A percentile compares a stretch with the other conserved stretches of the same genome.
Conservation (phyloP, 2,888 invertebrate species). For the Campoplex nolae region DNA sequence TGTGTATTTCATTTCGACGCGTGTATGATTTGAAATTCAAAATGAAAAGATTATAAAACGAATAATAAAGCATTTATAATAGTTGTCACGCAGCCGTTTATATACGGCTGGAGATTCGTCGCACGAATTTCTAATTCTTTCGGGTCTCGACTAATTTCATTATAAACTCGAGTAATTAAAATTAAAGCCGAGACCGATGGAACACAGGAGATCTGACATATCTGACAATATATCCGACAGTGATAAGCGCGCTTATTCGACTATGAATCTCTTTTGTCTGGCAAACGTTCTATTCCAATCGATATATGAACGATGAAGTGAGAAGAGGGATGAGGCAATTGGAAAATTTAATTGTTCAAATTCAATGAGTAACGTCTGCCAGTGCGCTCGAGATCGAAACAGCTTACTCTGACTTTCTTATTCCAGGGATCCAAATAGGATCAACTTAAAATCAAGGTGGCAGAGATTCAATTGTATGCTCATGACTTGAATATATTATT, state of each 20-base stretch:
- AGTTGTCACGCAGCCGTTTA: not conserved
- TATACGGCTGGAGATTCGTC: conserved; percentile 5
- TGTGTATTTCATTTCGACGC: not conserved
- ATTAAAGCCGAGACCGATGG: conserved; percentile 55
- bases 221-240: not conserved
- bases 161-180: conserved; percentile 70
- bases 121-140: conserved; percentile 33
- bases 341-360: conserved; percentile 66
- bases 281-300: conserved; percentile 65
- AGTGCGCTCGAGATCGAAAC: conserved; percentile 25
- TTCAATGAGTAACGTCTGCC: conserved; percentile 16
- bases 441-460: conserved; percentile 20
- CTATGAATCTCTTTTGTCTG: conserved; percentile 40
- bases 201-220: conserved; percentile 5
- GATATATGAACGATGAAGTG: conserved; percentile 38
- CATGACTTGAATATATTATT: conserved; percentile 38
- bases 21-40: no score
- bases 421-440: conserved; percentile 38
- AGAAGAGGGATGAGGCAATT: conserved; percentile 24
- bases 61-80: not conserved
- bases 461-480: conserved; percentile 22
- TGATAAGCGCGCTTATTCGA: not conserved
- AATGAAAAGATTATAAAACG: not conserved
- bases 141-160: conserved; percentile 65
- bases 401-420: conserved; percentile 23